Conservation (phyloP, 1,140 invertebrate genomes). For the Megalopta genalis region DNA sequence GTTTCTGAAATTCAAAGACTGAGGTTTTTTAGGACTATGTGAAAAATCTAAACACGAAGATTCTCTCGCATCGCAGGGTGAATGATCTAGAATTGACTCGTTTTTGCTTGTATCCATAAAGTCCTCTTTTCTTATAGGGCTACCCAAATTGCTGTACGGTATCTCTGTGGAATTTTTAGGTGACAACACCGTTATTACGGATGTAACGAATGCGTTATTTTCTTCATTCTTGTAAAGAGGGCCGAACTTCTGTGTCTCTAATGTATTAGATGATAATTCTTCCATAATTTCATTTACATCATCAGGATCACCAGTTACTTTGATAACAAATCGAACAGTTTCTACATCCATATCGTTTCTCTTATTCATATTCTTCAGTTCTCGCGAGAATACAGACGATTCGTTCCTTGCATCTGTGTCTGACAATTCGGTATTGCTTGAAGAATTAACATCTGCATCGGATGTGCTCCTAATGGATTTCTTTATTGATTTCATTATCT, state of each 20-base stretch:
- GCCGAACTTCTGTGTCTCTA: slow-evolving; percentile 30
- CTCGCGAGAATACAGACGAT: slow-evolving; percentile 1
- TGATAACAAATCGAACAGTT: slow-evolving; percentile 64
- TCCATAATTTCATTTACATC: slow-evolving; percentile 71
- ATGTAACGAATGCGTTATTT: slow-evolving; percentile 55
- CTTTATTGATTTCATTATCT: slow-evolving; percentile 59
- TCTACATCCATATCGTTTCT: slow-evolving; percentile 7
- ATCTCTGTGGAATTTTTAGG: slow-evolving; percentile 19
- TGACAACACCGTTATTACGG: slow-evolving; percentile 54
- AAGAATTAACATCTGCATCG: slow-evolving; percentile 29
- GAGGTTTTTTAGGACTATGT: slow-evolving; percentile 17
- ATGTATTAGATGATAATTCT: slow-evolving; percentile 60
- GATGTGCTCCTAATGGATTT: slow-evolving; percentile 47
- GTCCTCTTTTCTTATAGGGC: slow-evolving; percentile 38
- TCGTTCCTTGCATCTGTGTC: slow-evolving; percentile 21
- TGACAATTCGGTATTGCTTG: slow-evolving; percentile 39
- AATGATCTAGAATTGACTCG: not conserved
- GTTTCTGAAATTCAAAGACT: slow-evolving; percentile 19
- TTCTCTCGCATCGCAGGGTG: not conserved
- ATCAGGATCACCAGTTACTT: slow-evolving; percentile 69
- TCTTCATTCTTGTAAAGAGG: slow-evolving; percentile 17
- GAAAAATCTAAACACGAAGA: not conserved
- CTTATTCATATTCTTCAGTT: not conserved
- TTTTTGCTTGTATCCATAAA: slow-evolving; percentile 1
- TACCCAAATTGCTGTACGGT: slow-evolving; percentile 8